Conservation (phyloP, 1,140 invertebrate species). For the Calliphora vicina region DNA sequence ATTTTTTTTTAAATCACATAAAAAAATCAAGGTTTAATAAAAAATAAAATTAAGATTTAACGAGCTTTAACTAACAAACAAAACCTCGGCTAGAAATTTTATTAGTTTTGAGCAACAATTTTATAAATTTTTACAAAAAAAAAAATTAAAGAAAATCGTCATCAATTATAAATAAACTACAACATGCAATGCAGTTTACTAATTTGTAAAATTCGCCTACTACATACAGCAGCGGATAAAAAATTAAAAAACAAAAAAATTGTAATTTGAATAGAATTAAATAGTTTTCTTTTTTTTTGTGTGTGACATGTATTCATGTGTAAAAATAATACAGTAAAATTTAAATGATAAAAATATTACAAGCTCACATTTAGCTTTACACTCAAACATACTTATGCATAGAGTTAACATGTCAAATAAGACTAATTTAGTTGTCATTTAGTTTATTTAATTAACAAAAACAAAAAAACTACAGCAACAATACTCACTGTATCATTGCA, state of each 20-base stretch:
- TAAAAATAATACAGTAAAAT: background rate
- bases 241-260: background rate
- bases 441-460: conserved; percentile 33
- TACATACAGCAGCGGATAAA: background rate
- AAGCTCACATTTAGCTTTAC: background rate
- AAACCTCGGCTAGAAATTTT: too few species aligned
- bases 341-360: background rate
- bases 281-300: background rate
- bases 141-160: conserved; percentile 43
- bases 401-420: conserved; percentile 31
- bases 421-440: conserved; percentile 35
- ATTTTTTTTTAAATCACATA: too few species aligned
- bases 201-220: background rate
- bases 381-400: background rate
- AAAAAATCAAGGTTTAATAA: too few species aligned
- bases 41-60: too few species aligned
- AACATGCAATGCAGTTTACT: conserved; percentile 48
- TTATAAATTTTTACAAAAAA: too few species aligned
- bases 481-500: background rate
- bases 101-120: too few species aligned
- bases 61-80: too few species aligned
- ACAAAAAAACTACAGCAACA: background rate
- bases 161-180: conserved; percentile 60
- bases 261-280: background rate
- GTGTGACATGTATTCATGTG: background rate